Percentiles rank a stretch among this genome's conserved stretches.
These are phyloP conservation scores for Silurus aristotelis DNA, from an alignment of 2,797 vertebrate species.

Conservation along the genomic window DNA sequence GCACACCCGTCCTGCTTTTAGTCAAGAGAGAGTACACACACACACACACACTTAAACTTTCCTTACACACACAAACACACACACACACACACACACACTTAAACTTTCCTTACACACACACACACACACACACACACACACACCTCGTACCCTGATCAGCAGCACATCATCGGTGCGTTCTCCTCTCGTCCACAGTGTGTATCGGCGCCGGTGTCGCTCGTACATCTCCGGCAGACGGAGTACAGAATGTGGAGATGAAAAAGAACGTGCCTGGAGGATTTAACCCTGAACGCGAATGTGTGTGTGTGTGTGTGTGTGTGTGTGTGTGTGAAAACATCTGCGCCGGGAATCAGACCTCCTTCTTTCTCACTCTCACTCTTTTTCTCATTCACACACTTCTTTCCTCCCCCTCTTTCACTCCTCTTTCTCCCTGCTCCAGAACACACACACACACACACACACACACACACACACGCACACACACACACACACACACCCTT, in stretches of 20 bases:
- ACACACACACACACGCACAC: conserved; percentile 16
- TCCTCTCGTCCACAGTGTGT: conserved; percentile 90
- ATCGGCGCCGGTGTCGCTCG: conserved; percentile 91
- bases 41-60: conserved; percentile 8
- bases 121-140: conserved; percentile 33
- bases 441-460: conserved; percentile 1
- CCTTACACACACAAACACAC: conserved; percentile 27
- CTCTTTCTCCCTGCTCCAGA: conserved; percentile 9
- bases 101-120: conserved; percentile 30
- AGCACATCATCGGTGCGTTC: conserved; percentile 91
- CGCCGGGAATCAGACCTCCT: conserved; percentile 32
- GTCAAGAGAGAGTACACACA: too few species aligned
- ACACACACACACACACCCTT: conserved; percentile 1
- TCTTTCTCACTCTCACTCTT: conserved; percentile 56
- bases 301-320: conserved; percentile 1
- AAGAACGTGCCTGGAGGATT: conserved; percentile 37
- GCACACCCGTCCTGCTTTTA: not conserved
- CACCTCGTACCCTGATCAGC: conserved; percentile 88
- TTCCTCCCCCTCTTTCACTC: conserved; percentile 3
- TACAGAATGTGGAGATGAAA: not conserved
- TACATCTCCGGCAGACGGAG: conserved; percentile 79
- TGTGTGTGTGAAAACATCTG: conserved; percentile 21
- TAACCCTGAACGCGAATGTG: conserved; percentile 61
- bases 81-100: not conserved
- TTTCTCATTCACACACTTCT: conserved; percentile 32